Evolutionary conservation across 2,113 vertebrate genomes (phyloP), one percentile per base, ranked within the genome.

Genomic region (Dipodomys ordii): DNA sequence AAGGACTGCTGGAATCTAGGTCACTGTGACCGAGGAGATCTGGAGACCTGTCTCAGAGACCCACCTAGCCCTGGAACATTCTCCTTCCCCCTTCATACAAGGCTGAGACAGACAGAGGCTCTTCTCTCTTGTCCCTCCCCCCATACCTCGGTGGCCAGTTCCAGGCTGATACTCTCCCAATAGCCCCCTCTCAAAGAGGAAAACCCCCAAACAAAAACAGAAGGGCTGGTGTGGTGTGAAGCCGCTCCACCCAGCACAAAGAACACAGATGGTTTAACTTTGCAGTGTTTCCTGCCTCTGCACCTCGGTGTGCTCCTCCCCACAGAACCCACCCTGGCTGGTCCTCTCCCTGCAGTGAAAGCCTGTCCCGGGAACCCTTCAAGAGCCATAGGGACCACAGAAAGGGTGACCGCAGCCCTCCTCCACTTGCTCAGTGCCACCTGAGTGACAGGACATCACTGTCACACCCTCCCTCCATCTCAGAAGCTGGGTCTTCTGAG

Each of bases 211-310:
- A 44, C 57, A 46, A 81, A 87, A 71, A 30, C 87, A 32, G 83
- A 23, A 82, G 91, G 69, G 57, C 77, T 30, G 46, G 67, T 20
- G 6, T 0, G 53, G 67, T 20, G 7, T 0, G 11, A 10, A 68
- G 15, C 35, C 0, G 32, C 78, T 73, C 77, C 65, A 81, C 88
- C 39, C 92, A 84, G 76, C 90, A 94, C 94, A 97, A 95, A 97
- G 91, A 78, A 80, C 85, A 85, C 88, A 30, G 28, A 77, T 20
- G 81, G 95, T 76, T 94, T 92, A 83, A 90, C 88, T 95, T 90
- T 67, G 92, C 92, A 92, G 87, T 23, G 30, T 84, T 96, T 94
- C 91, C 90, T 87, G 87, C 28, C 71, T 77, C 77, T 7, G 57
- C 82, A 88, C 88, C 79, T 71, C 71, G 57, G 23, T 44, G 83